Percentiles rank a stretch among this genome's conserved stretches.
Conservation (phyloP, 2,888 invertebrate species). For the Eupsilia transversa region DNA sequence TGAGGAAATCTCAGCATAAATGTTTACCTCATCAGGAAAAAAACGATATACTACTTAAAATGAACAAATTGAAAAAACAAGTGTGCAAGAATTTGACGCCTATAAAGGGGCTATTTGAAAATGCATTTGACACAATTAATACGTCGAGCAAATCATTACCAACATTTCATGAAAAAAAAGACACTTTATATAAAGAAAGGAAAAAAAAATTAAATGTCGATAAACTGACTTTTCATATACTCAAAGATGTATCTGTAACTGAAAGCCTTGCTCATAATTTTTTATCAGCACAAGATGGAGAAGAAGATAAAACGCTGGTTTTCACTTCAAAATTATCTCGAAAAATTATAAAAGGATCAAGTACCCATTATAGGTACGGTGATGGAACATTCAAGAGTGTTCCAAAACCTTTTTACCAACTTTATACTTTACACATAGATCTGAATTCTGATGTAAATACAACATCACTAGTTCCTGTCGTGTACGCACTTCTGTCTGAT, state of each 20-base stretch:
- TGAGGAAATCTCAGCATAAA: slow-evolving; percentile 22
- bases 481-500: slow-evolving; percentile 34
- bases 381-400: slow-evolving; percentile 39
- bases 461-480: slow-evolving; percentile 34
- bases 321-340: slow-evolving; percentile 28
- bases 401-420: slow-evolving; percentile 42
- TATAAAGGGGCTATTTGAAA: slow-evolving; percentile 28
- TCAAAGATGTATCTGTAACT: slow-evolving; percentile 31
- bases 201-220: slow-evolving; percentile 13
- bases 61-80: slow-evolving; percentile 32
- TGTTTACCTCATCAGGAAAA: slow-evolving; percentile 23
- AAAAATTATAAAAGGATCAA: slow-evolving; percentile 35
- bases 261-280: slow-evolving; percentile 21
- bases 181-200: slow-evolving; percentile 21
- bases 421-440: slow-evolving; percentile 38
- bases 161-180: slow-evolving; percentile 26
- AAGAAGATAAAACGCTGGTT: slow-evolving; percentile 37
- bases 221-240: slow-evolving; percentile 24
- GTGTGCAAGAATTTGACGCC: slow-evolving; percentile 27
- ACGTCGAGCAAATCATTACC: slow-evolving; percentile 28
- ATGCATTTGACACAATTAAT: slow-evolving; percentile 23
- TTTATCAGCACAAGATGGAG: slow-evolving; percentile 28
- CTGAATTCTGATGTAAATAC: slow-evolving; percentile 39
- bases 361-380: slow-evolving; percentile 31
- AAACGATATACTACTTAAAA: slow-evolving; percentile 25